Evolutionary conservation across 2,888 invertebrate genomes (phyloP), one percentile per base, ranked within the genome.

Genomic region (Aspidiotus destructor): DNA sequence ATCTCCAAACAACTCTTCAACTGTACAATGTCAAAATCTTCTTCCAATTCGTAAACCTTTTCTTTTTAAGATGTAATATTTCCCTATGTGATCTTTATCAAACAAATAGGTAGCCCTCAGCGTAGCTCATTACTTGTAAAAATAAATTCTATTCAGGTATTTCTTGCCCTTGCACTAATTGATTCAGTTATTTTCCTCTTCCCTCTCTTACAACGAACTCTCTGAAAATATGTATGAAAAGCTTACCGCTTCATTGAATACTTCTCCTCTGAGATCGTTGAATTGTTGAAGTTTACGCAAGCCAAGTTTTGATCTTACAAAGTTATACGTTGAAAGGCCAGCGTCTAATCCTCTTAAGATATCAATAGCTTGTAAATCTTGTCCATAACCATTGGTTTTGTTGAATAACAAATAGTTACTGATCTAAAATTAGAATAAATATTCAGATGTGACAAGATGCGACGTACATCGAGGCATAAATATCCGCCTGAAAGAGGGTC

Each of bases 341-440:
- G 17, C 13, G 13, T 58, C 58, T 2, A 17, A 40, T 58, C 58
- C 58, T 40, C 58, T 17, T 7, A 40, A 13, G 13, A 58, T 58
- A 13, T 58, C 58, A 28, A 58, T 28, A 40, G 58, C 58, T 16
- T 17, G 28, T 40, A 58, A 28, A 40, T 58, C 58, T 13, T 40
- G 40, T 11, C 58, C 58, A 40, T 28, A 58, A 6, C 13, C 13
- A 11, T 17, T 40, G 10, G 13, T 13, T 11, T 13, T 9, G 16
- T 13, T 28, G 28, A 28, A 28, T 40, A 28, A 28, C 40, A 58
- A 28, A 7, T 28, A 58, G 58, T 58, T 58, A 40, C 40, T 58
- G 13, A 58, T 40, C 58, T 58, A 40, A 17, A 58, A 58, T n/a
- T 15, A 52, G 2, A 15, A 54, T 16, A 54, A 54, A 52, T 13